phyloP scores from a whole-genome alignment of 2,888 invertebrate genomes.

The Drosophila diplacantha region DNA sequence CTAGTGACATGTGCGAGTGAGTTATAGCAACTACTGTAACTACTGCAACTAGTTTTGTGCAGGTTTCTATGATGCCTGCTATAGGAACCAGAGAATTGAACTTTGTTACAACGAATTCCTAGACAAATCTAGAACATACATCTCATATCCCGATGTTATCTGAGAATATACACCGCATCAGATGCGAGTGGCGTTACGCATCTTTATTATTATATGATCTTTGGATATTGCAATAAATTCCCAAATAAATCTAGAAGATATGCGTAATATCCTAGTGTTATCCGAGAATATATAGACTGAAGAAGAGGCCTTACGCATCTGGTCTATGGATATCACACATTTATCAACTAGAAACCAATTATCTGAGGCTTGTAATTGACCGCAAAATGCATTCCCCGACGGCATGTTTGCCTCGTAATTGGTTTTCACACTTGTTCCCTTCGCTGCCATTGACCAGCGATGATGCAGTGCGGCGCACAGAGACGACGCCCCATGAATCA shows the following conservation, averaged over 20 bases:
- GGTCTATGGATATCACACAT: neutral
- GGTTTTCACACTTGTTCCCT: slow-evolving; percentile 6
- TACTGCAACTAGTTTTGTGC: neutral
- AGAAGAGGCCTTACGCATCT: neutral
- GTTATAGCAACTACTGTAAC: neutral
- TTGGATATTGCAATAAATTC: neutral
- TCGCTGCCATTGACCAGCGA: neutral
- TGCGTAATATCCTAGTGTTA: neutral
- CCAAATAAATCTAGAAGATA: neutral
- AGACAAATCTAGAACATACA: neutral
- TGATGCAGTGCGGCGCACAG: slow-evolving; percentile 1
- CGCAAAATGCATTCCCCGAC: neutral
- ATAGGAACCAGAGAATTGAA: accelerated
- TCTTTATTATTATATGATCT: neutral
- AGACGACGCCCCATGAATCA: neutral
- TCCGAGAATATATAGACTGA: neutral
- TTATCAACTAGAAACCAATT: neutral
- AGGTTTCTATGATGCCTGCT: neutral
- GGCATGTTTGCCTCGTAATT: neutral
- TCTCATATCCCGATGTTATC: neutral
- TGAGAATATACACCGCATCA: too few relatives aligned
- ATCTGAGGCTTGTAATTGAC: neutral
- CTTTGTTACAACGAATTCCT: neutral
- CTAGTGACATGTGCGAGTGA: neutral
- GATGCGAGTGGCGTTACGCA: neutral